phyloP scores from a whole-genome alignment of 23 tunicate species.

The Styela clava region DNA sequence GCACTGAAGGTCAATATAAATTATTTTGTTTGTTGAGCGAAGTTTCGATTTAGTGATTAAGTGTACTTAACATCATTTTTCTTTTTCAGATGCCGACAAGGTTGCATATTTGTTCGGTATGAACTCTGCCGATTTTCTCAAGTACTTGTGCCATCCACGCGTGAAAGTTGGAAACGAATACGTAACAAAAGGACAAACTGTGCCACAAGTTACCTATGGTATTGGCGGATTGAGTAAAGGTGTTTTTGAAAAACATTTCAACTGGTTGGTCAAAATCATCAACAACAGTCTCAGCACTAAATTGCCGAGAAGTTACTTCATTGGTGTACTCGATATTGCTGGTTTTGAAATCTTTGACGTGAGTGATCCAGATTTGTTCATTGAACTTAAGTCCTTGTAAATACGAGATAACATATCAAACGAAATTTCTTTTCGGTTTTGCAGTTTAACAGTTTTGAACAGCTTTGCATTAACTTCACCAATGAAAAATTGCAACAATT shows the following conservation, averaged over 20 bases:
- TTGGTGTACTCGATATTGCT: slow-evolving; percentile 99
- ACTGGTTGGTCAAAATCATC: slow-evolving; percentile 87
- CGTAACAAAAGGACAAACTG: slow-evolving; percentile 97
- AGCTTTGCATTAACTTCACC: slow-evolving; percentile 99
- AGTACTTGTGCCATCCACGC: slow-evolving; percentile 84
- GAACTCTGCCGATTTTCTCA: slow-evolving; percentile 93
- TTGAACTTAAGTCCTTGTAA: slow-evolving; percentile 7
- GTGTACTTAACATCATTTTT: neutral
- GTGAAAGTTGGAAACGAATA: slow-evolving; percentile 98
- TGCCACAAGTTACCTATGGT: slow-evolving; percentile 62
- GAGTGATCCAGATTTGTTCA: slow-evolving; percentile 5
- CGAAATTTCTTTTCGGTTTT: neutral
- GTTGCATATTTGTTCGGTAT: slow-evolving; percentile 93
- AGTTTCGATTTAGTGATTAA: no score
- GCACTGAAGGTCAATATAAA: slow-evolving; percentile 64
- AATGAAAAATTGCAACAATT: slow-evolving; percentile 99
- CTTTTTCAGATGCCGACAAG: slow-evolving; percentile 83
- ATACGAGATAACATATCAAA: no score
- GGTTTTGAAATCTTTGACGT: slow-evolving; percentile 99
- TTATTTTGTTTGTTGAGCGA: neutral
- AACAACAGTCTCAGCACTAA: slow-evolving; percentile 89
- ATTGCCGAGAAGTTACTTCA: slow-evolving; percentile 95
- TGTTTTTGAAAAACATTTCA: slow-evolving; percentile 77
- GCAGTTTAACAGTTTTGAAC: slow-evolving; percentile 98
- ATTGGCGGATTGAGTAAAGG: slow-evolving; percentile 93